Evolutionary conservation across 92 coral and sea anemone species (phyloP).

Genomic region (Montipora capitata): DNA sequence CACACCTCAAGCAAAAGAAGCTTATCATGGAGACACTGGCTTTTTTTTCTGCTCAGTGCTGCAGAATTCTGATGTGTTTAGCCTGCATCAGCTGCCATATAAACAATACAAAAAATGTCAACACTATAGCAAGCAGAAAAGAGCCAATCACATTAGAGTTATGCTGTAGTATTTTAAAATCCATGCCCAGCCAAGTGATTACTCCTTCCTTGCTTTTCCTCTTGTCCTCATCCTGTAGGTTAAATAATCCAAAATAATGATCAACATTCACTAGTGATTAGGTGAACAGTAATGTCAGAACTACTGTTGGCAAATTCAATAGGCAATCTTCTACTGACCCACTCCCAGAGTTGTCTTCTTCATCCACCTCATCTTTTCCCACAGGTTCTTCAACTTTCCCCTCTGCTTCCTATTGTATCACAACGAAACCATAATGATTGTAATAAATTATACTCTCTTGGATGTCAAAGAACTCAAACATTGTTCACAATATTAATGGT

Average conservation of each 20-base stretch:
- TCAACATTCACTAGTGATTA: neutral
- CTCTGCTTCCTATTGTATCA: conserved; percentile 24
- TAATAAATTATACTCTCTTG: neutral
- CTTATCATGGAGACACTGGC: neutral
- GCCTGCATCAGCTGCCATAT: neutral
- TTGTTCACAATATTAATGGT: too few relatives aligned
- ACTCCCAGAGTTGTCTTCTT: conserved; percentile 1
- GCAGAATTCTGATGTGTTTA: too few relatives aligned
- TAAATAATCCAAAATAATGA: neutral
- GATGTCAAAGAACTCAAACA: neutral
- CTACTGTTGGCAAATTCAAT: too few relatives aligned
- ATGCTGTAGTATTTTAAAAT: neutral
- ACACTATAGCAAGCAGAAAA: neutral
- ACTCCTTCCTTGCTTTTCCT: conserved; percentile 34
- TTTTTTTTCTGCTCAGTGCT: conserved; percentile 1
- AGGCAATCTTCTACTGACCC: neutral
- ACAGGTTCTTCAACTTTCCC: conserved; percentile 37
- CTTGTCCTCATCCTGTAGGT: conserved; percentile 32
- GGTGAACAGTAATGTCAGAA: too few relatives aligned
- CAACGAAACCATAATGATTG: too few relatives aligned
- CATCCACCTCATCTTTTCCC: conserved; percentile 54
- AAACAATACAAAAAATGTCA: neutral
- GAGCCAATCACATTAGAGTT: conserved; percentile 8
- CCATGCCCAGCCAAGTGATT: neutral
- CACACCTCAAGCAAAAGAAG: too few relatives aligned